Evolutionary conservation across 2,113 vertebrate genomes (phyloP).

Genomic region (Tinamus guttatus): DNA sequence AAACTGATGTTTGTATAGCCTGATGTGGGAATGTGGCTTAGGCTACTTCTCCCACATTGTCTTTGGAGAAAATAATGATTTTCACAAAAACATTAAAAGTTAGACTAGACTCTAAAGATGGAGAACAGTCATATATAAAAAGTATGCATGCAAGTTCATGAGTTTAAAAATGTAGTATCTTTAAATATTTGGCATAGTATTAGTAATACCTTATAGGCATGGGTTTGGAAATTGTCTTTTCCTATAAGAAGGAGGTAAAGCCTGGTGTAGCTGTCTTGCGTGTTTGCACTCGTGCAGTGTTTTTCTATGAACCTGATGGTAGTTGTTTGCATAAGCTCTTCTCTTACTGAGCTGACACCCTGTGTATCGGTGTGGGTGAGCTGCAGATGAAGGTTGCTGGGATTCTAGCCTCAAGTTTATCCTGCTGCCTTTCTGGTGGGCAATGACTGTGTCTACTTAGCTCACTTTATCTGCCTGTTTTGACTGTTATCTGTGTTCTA

Average conservation of each 20-base stretch:
- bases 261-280: background rate
- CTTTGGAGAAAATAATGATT: background rate
- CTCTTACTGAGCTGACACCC: background rate
- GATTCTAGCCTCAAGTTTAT: background rate
- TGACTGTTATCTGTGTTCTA: background rate
- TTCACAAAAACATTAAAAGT: background rate
- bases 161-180: background rate
- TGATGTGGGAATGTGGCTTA: background rate
- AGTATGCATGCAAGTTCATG: background rate
- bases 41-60: background rate
- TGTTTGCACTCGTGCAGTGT: rapidly evolving
- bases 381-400: background rate
- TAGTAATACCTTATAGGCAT: background rate
- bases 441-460: background rate
- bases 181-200: background rate
- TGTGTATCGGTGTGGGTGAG: background rate
- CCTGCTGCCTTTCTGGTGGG: background rate
- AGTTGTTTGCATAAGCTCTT: rapidly evolving
- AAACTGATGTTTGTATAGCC: background rate
- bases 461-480: background rate
- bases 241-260: background rate
- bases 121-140: background rate
- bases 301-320: background rate
- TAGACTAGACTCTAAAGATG: background rate
- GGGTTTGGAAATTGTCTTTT: background rate